These are phyloP conservation scores for Urocolius indicus DNA, from an alignment of 2,113 vertebrate species.

Conservation along the genomic window DNA sequence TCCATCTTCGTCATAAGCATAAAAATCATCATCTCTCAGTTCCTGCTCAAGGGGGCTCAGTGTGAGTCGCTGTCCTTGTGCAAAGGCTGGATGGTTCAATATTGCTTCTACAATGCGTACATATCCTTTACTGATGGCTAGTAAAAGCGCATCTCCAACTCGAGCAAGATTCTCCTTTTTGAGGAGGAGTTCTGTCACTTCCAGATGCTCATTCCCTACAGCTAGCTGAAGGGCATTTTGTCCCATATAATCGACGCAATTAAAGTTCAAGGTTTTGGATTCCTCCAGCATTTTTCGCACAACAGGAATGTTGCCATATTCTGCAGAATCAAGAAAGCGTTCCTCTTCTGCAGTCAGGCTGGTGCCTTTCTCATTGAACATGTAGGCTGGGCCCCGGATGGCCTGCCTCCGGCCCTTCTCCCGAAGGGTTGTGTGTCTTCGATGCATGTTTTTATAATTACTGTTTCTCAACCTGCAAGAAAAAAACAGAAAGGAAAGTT, in stretches of 20 bases:
- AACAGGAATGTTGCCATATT: constrained; percentile 97
- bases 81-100: constrained; percentile 90
- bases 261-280: constrained; percentile 95
- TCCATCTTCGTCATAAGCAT: constrained; percentile 94
- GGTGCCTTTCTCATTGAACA: constrained; percentile 96
- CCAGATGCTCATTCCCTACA: constrained; percentile 94
- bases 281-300: constrained; percentile 98
- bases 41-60: constrained; percentile 93
- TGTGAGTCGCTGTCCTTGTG: constrained; percentile 87
- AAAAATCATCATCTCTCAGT: constrained; percentile 93
- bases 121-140: constrained; percentile 96
- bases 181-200: constrained; percentile 94
- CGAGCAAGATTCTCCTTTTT: constrained; percentile 93
- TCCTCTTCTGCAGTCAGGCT: constrained; percentile 92
- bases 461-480: constrained; percentile 70
- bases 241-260: constrained; percentile 98
- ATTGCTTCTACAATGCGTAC: constrained; percentile 97
- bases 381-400: constrained; percentile 93
- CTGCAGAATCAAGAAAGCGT: constrained; percentile 92
- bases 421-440: constrained; percentile 91
- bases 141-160: constrained; percentile 90
- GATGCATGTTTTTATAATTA: constrained; percentile 87
- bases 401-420: constrained; percentile 97
- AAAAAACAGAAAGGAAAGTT: not conserved
- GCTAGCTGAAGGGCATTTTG: constrained; percentile 95